Conservation (phyloP, 2,113 vertebrate genomes). For the Xyliphius kryptos region DNA sequence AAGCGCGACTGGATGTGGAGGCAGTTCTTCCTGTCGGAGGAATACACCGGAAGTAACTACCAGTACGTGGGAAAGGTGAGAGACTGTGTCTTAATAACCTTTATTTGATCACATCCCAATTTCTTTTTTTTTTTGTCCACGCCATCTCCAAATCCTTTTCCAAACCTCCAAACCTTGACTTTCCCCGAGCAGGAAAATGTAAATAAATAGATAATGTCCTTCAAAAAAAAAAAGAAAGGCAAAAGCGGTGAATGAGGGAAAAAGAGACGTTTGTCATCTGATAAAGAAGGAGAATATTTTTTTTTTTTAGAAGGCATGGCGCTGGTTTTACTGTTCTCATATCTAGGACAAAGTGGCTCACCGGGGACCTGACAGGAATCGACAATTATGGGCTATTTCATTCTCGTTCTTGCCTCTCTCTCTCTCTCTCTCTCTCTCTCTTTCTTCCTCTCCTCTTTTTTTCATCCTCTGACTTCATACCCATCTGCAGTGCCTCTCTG, state of each 20-base stretch:
- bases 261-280: too few relatives aligned
- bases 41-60: slow-evolving; percentile 76
- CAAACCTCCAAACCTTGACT: too few relatives aligned
- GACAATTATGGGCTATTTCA: slow-evolving; percentile 41
- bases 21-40: slow-evolving; percentile 82
- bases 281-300: slow-evolving; percentile 28
- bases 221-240: too few relatives aligned
- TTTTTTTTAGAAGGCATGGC: background rate
- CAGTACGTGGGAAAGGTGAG: slow-evolving; percentile 86
- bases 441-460: too few relatives aligned
- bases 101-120: too few relatives aligned
- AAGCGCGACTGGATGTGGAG: slow-evolving; percentile 89
- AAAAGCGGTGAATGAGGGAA: too few relatives aligned
- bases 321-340: slow-evolving; percentile 34
- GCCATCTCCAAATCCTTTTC: too few relatives aligned
- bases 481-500: slow-evolving; percentile 32
- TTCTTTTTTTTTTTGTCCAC: too few relatives aligned
- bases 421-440: background rate
- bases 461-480: slow-evolving; percentile 27
- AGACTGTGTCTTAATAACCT: too few relatives aligned
- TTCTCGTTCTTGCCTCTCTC: slow-evolving; percentile 23
- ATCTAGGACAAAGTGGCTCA: slow-evolving; percentile 36
- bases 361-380: slow-evolving; percentile 39
- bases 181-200: too few relatives aligned
- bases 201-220: too few relatives aligned